Evolutionary conservation across 1,140 invertebrate species (phyloP).

Genomic region (Araneus ventricosus): DNA sequence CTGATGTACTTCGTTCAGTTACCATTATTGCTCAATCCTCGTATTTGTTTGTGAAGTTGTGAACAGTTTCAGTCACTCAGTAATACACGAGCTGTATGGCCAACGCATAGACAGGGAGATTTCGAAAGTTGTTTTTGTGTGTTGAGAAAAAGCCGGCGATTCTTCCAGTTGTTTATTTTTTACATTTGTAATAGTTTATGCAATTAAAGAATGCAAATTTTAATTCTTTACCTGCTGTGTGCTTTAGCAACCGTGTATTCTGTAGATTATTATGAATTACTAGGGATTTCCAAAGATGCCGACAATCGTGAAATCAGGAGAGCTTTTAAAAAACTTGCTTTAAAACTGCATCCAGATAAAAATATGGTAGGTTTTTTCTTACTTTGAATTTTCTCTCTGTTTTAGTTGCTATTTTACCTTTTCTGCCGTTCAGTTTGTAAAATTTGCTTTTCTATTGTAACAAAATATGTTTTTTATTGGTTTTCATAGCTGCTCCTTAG

Average conservation of each 20-base stretch:
- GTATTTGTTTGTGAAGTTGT: too few relatives aligned
- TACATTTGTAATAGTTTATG: not conserved
- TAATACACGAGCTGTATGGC: not conserved
- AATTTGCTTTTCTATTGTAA: too few relatives aligned
- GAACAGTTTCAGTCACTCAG: too few relatives aligned
- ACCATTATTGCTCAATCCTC: too few relatives aligned
- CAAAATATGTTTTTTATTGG: not conserved
- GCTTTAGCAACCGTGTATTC: not conserved
- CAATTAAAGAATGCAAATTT: not conserved
- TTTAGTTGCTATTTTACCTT: not conserved
- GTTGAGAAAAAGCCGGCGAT: not conserved
- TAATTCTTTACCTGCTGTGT: not conserved
- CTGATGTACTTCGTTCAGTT: too few relatives aligned
- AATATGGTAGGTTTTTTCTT: conserved; percentile 84
- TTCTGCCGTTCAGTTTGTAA: not conserved
- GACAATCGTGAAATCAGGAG: conserved; percentile 87
- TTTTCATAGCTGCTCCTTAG: not conserved
- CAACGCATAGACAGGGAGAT: not conserved
- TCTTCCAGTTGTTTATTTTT: not conserved
- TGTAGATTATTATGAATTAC: conserved; percentile 85
- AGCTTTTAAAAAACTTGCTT: conserved; percentile 90
- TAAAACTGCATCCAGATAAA: conserved; percentile 91
- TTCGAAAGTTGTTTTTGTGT: not conserved
- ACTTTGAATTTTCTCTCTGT: not conserved
- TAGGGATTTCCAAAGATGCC: conserved; percentile 86